These are phyloP conservation scores for Serilophus lunatus DNA, from an alignment of 2,113 vertebrate species.

Conservation along the genomic window DNA sequence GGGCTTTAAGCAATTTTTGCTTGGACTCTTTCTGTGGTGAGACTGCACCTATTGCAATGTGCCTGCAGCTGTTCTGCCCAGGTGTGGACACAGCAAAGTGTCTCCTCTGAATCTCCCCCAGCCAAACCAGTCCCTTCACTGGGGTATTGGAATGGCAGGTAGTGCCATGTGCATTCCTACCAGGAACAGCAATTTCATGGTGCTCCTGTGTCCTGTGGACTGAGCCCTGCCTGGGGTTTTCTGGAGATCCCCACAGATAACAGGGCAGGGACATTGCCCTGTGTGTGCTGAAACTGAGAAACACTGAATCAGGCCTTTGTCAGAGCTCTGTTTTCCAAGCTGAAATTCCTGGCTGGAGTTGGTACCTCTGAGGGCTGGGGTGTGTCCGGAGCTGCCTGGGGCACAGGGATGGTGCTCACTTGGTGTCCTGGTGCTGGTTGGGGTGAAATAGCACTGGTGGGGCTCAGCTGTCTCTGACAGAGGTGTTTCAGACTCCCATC, in stretches of 20 bases:
- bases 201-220: not conserved
- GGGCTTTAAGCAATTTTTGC: not conserved
- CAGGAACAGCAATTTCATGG: not conserved
- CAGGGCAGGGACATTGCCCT: not conserved
- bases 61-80: not conserved
- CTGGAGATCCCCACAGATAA: not conserved
- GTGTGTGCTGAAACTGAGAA: not conserved
- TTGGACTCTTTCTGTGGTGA: not conserved
- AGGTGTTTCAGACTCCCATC: not conserved
- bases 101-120: not conserved
- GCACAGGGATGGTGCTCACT: rapidly evolving
- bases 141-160: rapidly evolving
- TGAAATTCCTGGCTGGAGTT: not conserved
- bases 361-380: rapidly evolving
- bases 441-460: not conserved
- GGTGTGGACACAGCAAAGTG: too few species aligned
- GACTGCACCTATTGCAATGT: not conserved
- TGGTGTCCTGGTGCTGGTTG: rapidly evolving
- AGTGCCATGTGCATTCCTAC: rapidly evolving
- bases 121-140: not conserved
- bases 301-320: not conserved
- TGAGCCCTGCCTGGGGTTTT: not conserved
- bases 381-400: not conserved
- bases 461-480: not conserved
- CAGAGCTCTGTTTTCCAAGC: not conserved